phyloP scores from a whole-genome alignment of 92 coral and sea anemone species.

The Siderastrea siderea region DNA sequence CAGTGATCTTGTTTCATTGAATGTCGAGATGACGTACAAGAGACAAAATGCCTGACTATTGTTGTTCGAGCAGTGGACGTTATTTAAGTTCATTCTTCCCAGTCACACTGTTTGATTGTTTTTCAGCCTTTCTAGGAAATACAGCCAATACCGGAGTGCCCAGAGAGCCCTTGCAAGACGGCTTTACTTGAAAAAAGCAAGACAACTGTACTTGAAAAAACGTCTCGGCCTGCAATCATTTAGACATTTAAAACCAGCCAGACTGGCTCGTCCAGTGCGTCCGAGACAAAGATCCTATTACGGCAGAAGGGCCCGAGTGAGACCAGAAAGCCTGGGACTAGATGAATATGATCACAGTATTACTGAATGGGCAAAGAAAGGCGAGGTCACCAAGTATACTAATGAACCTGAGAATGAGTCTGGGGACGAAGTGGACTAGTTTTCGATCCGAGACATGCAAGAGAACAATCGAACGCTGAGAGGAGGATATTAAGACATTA shows the following conservation, averaged over 20 bases:
- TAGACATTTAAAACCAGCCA: constrained; percentile 1
- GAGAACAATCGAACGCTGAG: background rate
- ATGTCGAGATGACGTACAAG: too few species aligned
- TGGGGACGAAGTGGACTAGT: background rate
- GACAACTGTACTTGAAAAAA: constrained; percentile 9
- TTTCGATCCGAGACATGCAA: background rate
- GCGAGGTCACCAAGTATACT: background rate
- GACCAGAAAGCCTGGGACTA: constrained; percentile 16
- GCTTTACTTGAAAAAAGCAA: constrained; percentile 20
- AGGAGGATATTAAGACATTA: too few species aligned
- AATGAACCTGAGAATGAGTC: background rate
- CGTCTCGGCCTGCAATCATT: constrained; percentile 23
- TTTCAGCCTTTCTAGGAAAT: constrained; percentile 43
- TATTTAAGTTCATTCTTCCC: background rate
- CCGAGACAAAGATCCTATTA: constrained; percentile 38
- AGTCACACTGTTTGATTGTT: background rate
- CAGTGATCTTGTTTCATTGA: background rate
- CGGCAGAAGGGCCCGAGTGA: background rate
- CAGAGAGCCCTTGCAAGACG: constrained; percentile 35
- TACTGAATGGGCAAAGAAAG: constrained; percentile 27
- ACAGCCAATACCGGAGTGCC: constrained; percentile 43
- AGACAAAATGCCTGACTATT: too few species aligned
- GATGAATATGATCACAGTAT: constrained; percentile 46
- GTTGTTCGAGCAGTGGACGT: background rate
- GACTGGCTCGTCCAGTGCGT: constrained; percentile 33